Evolutionary conservation across 92 coral and sea anemone species (phyloP), one percentile per base, ranked within the genome.

Genomic region (Palythoa heliodiscus): DNA sequence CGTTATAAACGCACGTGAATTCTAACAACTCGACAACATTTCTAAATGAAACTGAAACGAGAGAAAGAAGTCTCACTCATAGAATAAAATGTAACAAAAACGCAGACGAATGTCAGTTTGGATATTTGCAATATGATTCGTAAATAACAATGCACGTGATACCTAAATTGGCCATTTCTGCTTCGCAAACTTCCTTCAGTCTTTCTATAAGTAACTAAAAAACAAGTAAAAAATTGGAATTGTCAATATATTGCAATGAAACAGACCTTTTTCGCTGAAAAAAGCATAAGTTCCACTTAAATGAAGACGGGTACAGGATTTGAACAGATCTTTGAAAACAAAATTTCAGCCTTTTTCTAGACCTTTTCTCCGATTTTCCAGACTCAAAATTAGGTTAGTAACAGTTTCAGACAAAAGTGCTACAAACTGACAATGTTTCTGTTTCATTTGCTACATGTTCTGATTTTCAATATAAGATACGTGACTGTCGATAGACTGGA

Each of bases 1-100:
- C 98, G 82, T 93, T 95, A 87, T 95, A 95, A 20, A 95, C 87
- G 73, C 86, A 77, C 2, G 98, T 85, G 84, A 95, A 95, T 79
- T 95, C 98, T 79, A 95, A 68, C 78, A 95, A 50, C 67, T 95
- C 98, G 70, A 83, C 85, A 10, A 82, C 98, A 80, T 95, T 95
- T 76, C 88, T 93, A 73, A 87, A 92, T 0, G 98, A 87, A 80
- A 95, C 98, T 93, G 78, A 69, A 35, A 24, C 52, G 52, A 85
- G 14, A 66, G 68, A 87, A 58, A 25, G 25, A 16, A 57, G 19
- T 25, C 19, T 15, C 73, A 24, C 6, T 63, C 25, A 63, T 2
- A 63, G 3, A 63, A 63, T 63, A 13, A 19, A 4, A 11, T 4
- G 7, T 13, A 52, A 52, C 9, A 52, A 0, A 52, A 13, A 52